Conservation (phyloP, 2,797 vertebrate genomes). For the Falco concolor region DNA sequence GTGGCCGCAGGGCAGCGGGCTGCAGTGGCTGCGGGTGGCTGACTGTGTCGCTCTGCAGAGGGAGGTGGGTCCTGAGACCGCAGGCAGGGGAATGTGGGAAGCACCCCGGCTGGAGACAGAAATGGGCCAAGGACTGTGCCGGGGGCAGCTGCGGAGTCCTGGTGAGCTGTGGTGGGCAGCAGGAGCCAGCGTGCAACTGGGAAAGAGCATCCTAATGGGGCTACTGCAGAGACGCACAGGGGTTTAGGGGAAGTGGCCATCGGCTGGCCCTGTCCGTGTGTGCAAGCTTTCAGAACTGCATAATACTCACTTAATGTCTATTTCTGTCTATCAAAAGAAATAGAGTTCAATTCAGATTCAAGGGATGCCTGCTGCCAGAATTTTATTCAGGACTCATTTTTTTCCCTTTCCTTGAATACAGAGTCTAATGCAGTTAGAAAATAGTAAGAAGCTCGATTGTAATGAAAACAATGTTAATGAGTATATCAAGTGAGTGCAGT, state of each 20-base stretch:
- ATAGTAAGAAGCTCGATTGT: constrained; percentile 29
- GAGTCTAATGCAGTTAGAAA: background rate
- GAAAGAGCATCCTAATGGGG: background rate
- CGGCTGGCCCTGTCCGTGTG: background rate
- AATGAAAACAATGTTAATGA: constrained; percentile 53
- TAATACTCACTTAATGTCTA: background rate
- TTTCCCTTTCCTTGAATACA: background rate
- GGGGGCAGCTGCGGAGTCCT: background rate
- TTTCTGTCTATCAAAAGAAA: background rate
- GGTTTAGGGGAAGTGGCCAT: background rate
- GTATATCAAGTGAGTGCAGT: constrained; percentile 30
- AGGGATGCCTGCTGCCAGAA: background rate
- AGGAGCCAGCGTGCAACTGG: rapidly evolving
- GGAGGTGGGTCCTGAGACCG: background rate
- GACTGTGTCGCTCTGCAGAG: rapidly evolving
- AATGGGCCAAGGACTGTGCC: rapidly evolving
- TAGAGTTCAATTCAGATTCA: background rate
- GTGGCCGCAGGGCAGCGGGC: background rate
- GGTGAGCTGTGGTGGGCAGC: rapidly evolving
- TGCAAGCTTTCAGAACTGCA: background rate
- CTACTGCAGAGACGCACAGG: rapidly evolving
- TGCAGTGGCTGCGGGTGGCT: background rate
- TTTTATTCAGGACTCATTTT: background rate
- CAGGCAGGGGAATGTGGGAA: background rate
- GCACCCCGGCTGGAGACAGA: background rate